Base-by-base conservation (phyloP, 2,113 vertebrate species). In the Gorsachius goisagi region DNA sequence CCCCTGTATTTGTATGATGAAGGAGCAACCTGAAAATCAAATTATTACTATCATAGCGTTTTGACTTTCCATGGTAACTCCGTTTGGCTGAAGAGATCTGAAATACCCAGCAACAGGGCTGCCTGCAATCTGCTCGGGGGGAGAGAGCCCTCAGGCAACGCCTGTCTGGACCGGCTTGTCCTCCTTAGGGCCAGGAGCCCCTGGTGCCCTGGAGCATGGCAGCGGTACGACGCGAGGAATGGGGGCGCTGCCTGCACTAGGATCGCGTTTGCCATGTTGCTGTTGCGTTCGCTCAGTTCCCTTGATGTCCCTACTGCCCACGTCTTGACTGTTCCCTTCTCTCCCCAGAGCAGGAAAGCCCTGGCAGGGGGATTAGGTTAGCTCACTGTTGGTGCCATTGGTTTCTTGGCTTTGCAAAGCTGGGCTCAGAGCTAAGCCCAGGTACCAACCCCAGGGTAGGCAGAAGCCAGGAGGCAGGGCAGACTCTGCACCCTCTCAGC, bases 71-170 rank as follows among this genome's bases (percentile, higher is more conserved):
- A 2, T 30, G 32, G 39, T 49, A 28, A 24, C 33, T 10, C 22
- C 26, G 12, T 11, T 33, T 55, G 41, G 24, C 22, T 28, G 33
- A 74, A 35, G 8, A 85, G 33, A 12, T 33, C 32, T 71, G 58
- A 21, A 50, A 12, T 1, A 7, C 15, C 32, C 56, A 53, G 47
- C n/a, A 33, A 15, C 0, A 1, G 12, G 2, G 6, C 14, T 75
- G 78, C 33, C 11, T 58, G 41, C 9, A 20, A 3, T 14, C 28
- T 59, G 0, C 44, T n/a, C 33, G 15, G 14, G 19, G 19, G 44
- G 22, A 58, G 21, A 23, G 39, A 50, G 28, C 28, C 28, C 28
- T 66, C 41, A 27, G 56, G 14, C 39, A 30, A 23, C 0, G 1
- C 17, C 11, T 19, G 14, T 9, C 63, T 64, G 85, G 68, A n/a